Conservation (phyloP, 2,888 invertebrate species). For the Eristalis intricaria region DNA sequence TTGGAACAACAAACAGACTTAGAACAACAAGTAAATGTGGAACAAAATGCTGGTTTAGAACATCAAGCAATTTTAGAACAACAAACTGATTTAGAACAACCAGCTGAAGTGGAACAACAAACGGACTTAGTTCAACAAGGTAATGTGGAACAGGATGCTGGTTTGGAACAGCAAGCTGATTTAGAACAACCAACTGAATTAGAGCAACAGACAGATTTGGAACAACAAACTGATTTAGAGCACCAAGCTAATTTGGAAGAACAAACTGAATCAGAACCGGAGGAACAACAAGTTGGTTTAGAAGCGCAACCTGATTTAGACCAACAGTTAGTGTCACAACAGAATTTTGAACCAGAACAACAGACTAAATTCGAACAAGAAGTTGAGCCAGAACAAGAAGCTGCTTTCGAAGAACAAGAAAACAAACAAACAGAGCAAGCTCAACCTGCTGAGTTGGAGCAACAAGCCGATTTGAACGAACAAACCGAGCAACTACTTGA, state of each 20-base stretch:
- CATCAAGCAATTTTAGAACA: constrained; percentile 1
- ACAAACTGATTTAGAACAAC: not conserved
- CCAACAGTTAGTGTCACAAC: not conserved
- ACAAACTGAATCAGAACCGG: not conserved
- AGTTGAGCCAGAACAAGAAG: not conserved
- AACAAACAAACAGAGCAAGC: not conserved
- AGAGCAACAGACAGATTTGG: constrained; percentile 7
- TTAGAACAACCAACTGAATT: not conserved
- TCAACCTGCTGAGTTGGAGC: not conserved
- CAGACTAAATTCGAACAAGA: not conserved
- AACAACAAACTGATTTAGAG: not conserved
- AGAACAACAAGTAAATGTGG: not conserved
- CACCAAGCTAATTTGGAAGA: not conserved
- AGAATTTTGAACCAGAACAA: not conserved
- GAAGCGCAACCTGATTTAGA: not conserved
- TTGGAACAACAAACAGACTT: not conserved
- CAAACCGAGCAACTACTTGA: not conserved
- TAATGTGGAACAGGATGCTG: constrained; percentile 4
- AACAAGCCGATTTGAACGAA: not conserved
- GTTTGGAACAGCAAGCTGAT: not conserved
- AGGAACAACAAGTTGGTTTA: not conserved
- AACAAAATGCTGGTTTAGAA: not conserved
- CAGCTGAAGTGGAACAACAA: not conserved
- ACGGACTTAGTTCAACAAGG: not conserved
- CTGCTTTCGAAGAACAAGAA: not conserved